Evolutionary conservation across 2,888 invertebrate genomes (phyloP).

Genomic region (Sphecodes monilicornis): DNA sequence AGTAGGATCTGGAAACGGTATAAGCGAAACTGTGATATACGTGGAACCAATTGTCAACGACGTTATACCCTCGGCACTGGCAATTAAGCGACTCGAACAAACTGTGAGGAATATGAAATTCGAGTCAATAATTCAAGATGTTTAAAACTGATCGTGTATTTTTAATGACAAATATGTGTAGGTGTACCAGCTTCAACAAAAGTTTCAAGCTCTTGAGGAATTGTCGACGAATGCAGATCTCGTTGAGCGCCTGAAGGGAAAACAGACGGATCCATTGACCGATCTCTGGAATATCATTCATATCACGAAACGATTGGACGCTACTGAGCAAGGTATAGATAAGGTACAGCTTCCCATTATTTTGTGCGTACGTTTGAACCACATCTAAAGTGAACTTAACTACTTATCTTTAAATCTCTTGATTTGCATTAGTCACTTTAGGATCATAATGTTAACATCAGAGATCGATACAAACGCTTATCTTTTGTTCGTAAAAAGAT

Average conservation of each 20-base stretch:
- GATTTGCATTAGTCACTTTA: too few relatives aligned
- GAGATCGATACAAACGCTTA: too few relatives aligned
- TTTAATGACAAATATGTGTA: slow-evolving; percentile 15
- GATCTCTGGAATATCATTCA: slow-evolving; percentile 89
- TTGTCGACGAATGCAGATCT: slow-evolving; percentile 84
- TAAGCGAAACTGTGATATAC: slow-evolving; percentile 68
- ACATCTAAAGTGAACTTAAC: too few relatives aligned
- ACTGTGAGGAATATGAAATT: slow-evolving; percentile 60
- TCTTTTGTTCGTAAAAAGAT: too few relatives aligned
- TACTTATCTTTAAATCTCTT: too few relatives aligned
- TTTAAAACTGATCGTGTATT: background rate
- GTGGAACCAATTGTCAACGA: slow-evolving; percentile 73
- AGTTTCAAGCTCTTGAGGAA: slow-evolving; percentile 83
- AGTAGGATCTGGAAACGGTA: slow-evolving; percentile 54
- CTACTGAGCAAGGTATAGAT: slow-evolving; percentile 87
- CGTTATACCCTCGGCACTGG: slow-evolving; percentile 66
- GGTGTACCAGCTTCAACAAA: slow-evolving; percentile 81
- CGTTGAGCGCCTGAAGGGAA: slow-evolving; percentile 82
- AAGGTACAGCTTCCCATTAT: slow-evolving; percentile 81
- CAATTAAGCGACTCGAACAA: slow-evolving; percentile 73
- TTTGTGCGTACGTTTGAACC: too few relatives aligned
- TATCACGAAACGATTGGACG: slow-evolving; percentile 88
- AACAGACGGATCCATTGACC: slow-evolving; percentile 83
- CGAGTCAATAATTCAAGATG: background rate
- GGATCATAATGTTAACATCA: too few relatives aligned